These are phyloP conservation scores for Yponomeuta malinellus DNA, from an alignment of 2,888 invertebrate genomes.

Conservation along the genomic window DNA sequence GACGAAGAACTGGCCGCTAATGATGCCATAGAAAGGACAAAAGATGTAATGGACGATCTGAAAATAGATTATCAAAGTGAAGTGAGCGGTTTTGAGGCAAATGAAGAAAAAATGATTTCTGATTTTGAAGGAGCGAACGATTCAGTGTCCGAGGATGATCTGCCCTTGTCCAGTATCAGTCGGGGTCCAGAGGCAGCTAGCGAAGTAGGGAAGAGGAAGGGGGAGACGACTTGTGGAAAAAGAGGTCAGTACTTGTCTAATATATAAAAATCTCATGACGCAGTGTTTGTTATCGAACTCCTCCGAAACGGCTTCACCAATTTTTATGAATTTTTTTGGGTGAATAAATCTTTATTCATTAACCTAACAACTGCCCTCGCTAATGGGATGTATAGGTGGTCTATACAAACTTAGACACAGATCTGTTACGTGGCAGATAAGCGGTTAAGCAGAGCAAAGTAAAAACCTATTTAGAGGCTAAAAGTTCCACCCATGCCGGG, in stretches of 20 bases:
- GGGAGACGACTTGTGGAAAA: not conserved
- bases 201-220: not conserved
- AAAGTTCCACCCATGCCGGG: too few relatives aligned
- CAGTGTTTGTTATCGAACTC: too few relatives aligned
- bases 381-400: too few relatives aligned
- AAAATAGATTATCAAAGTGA: not conserved
- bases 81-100: not conserved
- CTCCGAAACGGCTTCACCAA: too few relatives aligned
- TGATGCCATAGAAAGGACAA: not conserved
- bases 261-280: too few relatives aligned
- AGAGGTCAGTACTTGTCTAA: not conserved
- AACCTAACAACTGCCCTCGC: too few relatives aligned
- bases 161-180: slow-evolving; percentile 7
- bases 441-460: too few relatives aligned
- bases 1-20: not conserved
- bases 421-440: too few relatives aligned
- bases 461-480: too few relatives aligned
- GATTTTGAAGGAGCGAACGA: not conserved
- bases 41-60: not conserved
- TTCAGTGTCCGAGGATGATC: slow-evolving; percentile 14
- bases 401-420: too few relatives aligned
- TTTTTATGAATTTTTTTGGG: too few relatives aligned
- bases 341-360: too few relatives aligned
- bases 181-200: not conserved
- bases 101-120: not conserved